Base-by-base conservation (phyloP, 2,113 vertebrate species). In the Machaerirhynchus nigripectus region DNA sequence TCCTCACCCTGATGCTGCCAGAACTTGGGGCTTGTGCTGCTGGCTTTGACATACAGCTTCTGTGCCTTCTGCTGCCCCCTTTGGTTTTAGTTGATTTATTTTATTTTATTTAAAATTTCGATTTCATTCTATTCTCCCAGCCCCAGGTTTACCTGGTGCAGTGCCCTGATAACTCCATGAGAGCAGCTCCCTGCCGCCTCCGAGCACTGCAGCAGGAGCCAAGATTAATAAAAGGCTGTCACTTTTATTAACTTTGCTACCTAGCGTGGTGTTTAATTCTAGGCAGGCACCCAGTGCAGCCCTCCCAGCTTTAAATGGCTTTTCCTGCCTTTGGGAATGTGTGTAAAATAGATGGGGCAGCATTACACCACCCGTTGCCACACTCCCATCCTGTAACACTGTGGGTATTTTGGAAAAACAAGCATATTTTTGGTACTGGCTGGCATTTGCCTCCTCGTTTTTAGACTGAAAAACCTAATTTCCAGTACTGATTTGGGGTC, bases 161-260 rank as follows among this genome's bases (percentile, higher is more conserved):
- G 37, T 27, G 15, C 10, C 7, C 50, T 30, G 83, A 53, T 91
- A 93, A 69, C 39, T 77, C 73, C 22, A 26, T 6, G 15, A 22
- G 73, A 68, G 69, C 30, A 11, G 76, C 80, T 73, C 75, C 79
- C 84, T 63, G 77, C 74, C 4, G 22, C 68, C 87, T 86, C 60
- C 15, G 3, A 87, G 53, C 53, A 31, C 63, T 77, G 73, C 73
- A 77, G 84, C 84, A 87, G 9, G 4, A 35, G 87, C 55, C 15
- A 16, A 64, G 40, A 84, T 91, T 86, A 87, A 90, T 93, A 87
- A 78, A 87, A 71, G 44, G 59, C 88, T 92, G 84, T 87, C 88
- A 52, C 56, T 92, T 93, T 61, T 96, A 91, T 89, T 93, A 95
- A 95, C 88, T 96, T 93, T 85, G 60, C 86, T 70, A 67, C 89